Conservation (phyloP, 2,797 vertebrate species). For the Dendrocincla tyrannina region DNA sequence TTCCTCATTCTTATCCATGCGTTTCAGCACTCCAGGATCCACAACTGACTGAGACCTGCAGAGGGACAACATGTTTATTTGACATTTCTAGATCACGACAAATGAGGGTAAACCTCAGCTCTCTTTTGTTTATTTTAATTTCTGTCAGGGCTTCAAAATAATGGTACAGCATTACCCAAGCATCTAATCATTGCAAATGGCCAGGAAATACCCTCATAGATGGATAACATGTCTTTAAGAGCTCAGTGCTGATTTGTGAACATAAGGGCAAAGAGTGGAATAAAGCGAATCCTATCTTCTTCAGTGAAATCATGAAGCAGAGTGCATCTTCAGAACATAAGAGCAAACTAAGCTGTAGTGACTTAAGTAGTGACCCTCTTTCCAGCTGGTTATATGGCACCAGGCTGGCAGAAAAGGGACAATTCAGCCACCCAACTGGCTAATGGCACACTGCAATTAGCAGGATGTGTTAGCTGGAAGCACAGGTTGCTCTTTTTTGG, state of each 20-base stretch:
- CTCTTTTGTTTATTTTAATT: not conserved
- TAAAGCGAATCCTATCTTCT: not conserved
- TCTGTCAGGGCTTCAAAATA: not conserved
- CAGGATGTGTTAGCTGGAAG: not conserved
- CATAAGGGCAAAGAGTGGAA: not conserved
- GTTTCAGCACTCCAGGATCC: slow-evolving; percentile 93
- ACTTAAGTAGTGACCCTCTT: not conserved
- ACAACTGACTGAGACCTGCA: slow-evolving; percentile 96
- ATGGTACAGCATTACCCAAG: not conserved
- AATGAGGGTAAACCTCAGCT: not conserved
- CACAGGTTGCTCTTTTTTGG: not conserved
- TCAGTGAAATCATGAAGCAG: not conserved
- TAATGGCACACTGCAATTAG: not conserved
- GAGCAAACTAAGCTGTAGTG: not conserved
- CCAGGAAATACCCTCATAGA: not conserved
- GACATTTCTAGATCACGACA: slow-evolving; percentile 26
- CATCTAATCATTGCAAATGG: not conserved
- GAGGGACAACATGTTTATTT: slow-evolving; percentile 46
- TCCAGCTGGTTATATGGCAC: not conserved
- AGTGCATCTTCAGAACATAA: not conserved
- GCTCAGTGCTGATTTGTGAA: not conserved
- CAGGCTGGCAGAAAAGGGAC: not conserved
- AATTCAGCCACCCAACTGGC: not conserved
- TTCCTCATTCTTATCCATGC: slow-evolving; percentile 91
- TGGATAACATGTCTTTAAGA: not conserved